phyloP scores from a whole-genome alignment of 2,113 vertebrate species.

The Callithrix jacchus region DNA sequence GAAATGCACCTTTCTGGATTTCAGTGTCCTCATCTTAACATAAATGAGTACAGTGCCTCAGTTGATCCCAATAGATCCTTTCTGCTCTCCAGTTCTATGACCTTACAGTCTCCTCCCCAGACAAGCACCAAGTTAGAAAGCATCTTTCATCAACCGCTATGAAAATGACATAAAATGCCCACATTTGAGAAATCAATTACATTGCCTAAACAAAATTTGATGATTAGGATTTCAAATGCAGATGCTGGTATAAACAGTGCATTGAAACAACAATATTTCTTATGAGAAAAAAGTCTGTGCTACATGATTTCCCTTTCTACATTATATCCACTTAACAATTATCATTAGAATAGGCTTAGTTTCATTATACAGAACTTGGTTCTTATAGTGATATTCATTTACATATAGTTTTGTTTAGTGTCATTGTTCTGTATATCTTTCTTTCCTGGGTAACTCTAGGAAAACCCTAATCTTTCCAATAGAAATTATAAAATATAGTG shows the following conservation, averaged over 20 bases:
- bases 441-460: neutral
- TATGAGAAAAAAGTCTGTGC: neutral
- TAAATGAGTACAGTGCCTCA: neutral
- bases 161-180: neutral
- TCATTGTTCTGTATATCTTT: neutral
- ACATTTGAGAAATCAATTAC: neutral
- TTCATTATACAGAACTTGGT: conserved; percentile 4
- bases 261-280: neutral
- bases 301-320: neutral
- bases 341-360: neutral
- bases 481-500: neutral
- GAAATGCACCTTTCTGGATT: neutral
- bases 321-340: neutral
- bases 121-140: neutral
- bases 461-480: neutral
- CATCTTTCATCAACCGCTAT: neutral
- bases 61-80: neutral
- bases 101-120: neutral
- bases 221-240: neutral
- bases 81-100: neutral
- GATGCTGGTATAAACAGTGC: neutral
- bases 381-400: conserved; percentile 5
- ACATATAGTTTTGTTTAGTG: neutral
- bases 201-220: neutral
- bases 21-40: neutral